Evolutionary conservation across 2,888 invertebrate species (phyloP).

Genomic region (Netelia fuscicornis): DNA sequence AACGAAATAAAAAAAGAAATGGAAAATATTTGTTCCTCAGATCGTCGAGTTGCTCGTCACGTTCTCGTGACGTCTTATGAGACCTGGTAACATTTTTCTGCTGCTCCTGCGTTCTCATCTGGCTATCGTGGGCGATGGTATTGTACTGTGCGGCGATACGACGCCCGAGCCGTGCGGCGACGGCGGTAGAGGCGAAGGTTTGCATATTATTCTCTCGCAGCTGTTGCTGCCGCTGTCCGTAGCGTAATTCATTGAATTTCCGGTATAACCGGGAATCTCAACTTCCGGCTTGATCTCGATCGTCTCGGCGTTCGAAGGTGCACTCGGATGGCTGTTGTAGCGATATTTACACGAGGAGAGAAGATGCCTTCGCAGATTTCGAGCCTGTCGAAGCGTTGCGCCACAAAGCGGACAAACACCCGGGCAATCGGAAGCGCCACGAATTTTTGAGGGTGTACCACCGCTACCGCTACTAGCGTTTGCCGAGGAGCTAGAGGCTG

Average conservation of each 20-base stretch:
- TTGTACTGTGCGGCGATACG: conserved; percentile 79
- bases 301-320: conserved; percentile 75
- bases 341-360: conserved; percentile 84
- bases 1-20: not conserved
- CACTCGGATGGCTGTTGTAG: conserved; percentile 78
- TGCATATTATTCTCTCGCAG: conserved; percentile 82
- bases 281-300: conserved; percentile 82
- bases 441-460: conserved; percentile 84
- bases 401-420: conserved; percentile 88
- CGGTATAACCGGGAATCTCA: conserved; percentile 75
- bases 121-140: conserved; percentile 81
- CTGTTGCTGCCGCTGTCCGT: conserved; percentile 78
- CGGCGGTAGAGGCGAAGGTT: conserved; percentile 81
- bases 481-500: conserved; percentile 63
- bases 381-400: conserved; percentile 87
- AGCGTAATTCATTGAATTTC: conserved; percentile 72
- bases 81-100: conserved; percentile 45
- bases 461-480: conserved; percentile 8
- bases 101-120: conserved; percentile 77
- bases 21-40: not conserved
- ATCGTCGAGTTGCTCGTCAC: conserved; percentile 10
- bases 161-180: conserved; percentile 77
- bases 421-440: conserved; percentile 88
- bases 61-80: conserved; percentile 50
- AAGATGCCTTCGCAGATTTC: conserved; percentile 87